Evolutionary conservation across 2,797 vertebrate genomes (phyloP), one percentile per base, ranked within the genome.

Genomic region (Otolemur crassicaudatus): DNA sequence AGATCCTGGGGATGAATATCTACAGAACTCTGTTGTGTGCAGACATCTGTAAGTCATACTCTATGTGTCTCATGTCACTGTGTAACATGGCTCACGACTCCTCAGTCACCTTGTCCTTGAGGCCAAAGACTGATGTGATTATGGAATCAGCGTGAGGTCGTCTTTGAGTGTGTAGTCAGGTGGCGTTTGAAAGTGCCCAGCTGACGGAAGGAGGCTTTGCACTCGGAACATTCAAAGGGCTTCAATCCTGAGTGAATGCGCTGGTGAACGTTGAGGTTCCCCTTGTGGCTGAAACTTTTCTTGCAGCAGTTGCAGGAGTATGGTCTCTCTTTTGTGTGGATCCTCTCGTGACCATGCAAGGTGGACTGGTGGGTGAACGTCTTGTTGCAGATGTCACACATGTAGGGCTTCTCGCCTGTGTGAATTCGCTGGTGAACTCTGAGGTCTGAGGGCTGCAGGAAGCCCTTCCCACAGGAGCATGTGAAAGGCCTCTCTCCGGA

Each of bases 361-460:
- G 93, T 96, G 37, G 96, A 96, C 27, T 83, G 23, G 2, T 94
- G 96, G 1, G 91, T 1, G 31, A 97, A 96, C 1, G 0, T 0
- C 29, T 34, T 61, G 20, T 0, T 1, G 6, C 96, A 97, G 46
- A 61, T 0, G 0, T 0, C 0, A 7, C 96, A 92, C 7, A 0
- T 0, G 2, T 37, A 88, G 0, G 94, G 86, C 91, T 65, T 92
- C 67, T 96, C 91, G 0, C 91, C 83, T 0, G 46, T 91, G 65
- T 93, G 94, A 70, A 77, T 25, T 5, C 86, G 37, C 72, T 22
- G 23, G 77, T 95, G 91, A 11, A 87, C 91, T 0, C 53, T 56
- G 3, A 95, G 85, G 63, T 96, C 91, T 1, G 94, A 96, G 31
- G 16, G 10, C 77, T 97, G 89, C 4, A 85, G 5, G 73, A 96